Percentiles rank a stretch among this genome's conserved stretches.
Conservation (phyloP, 2,113 vertebrate genomes). For the Psittacula cyanocephala region DNA sequence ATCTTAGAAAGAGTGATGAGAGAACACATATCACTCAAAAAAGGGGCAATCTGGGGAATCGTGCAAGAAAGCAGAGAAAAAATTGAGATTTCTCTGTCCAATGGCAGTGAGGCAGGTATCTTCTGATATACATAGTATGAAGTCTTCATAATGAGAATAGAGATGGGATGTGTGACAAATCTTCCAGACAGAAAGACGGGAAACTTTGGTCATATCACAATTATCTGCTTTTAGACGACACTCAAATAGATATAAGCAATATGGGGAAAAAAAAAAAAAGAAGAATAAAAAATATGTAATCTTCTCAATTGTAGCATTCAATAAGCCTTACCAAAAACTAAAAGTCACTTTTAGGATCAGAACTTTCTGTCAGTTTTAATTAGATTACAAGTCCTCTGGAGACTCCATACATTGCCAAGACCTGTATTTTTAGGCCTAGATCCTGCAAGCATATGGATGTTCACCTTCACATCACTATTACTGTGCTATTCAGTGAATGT, state of each 20-base stretch:
- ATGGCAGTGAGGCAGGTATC: neutral
- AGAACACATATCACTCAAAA: neutral
- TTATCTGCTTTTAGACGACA: neutral
- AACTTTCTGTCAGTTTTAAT: neutral
- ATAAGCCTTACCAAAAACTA: neutral
- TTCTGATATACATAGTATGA: neutral
- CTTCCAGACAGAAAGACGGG: neutral
- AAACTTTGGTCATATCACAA: neutral
- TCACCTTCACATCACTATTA: neutral
- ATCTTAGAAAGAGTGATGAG: neutral
- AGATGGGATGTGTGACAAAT: neutral
- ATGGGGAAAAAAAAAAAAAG: no score
- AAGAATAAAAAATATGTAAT: neutral
- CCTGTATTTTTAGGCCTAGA: neutral
- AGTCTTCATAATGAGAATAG: neutral
- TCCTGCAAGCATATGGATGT: neutral
- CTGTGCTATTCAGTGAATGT: neutral
- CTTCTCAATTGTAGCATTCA: neutral
- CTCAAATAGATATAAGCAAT: neutral
- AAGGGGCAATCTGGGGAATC: neutral
- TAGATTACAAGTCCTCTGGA: neutral
- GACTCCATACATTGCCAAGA: neutral
- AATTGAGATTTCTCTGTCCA: neutral
- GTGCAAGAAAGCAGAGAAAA: neutral
- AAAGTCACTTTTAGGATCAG: neutral